Base-by-base conservation (phyloP, 2,888 invertebrate genomes). In the Ochlodes sylvanus region DNA sequence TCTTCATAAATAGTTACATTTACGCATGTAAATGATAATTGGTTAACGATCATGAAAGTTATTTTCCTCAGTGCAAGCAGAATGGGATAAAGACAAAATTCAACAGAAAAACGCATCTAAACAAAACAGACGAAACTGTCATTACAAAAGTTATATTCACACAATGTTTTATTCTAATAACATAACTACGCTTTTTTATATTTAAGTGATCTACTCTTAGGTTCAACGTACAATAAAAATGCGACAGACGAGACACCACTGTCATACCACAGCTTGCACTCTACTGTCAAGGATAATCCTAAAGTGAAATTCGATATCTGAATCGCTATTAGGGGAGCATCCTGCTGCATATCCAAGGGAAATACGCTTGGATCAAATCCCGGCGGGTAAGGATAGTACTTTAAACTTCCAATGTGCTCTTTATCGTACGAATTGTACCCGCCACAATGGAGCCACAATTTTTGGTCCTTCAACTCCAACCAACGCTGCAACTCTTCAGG, bases 201-300 rank as follows among this genome's bases (percentile, higher is more conserved):
- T 70, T 50, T 64, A 61, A 69, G 34, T 58, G 27, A 52, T 67
- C 61, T 72, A 55, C 55, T 72, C 65, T 76, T 79, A 10, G 83
- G 81, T 52, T 80, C 80, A 7, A 92, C 88, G 69, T 87, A 91
- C 14, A 92, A 71, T 61, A 91, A 67, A 76, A 92, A 92, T 34
- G 84, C 76, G 4, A 86, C 72, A 0, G 79, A 73, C 0, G 92
- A 87, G 0, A 82, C 81, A 0, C 89, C 89, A 12, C 72, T 74
- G 15, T 87, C 86, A 62, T 89, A 89, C 88, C 89, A 92, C 9
- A 93, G 78, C 52, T 84, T 86, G 73, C 92, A 92, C 73, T 89
- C 77, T 52, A 93, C 71, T 1, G 84, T 79, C 57, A 93, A 70
- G 0, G 92, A 89, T 32, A 92, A 65, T 0, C 88, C 89, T 14